Percentiles rank a stretch among this genome's conserved stretches.
These are phyloP conservation scores for Calcarius lapponicus DNA, from an alignment of 2,797 vertebrate species.

Conservation along the genomic window DNA sequence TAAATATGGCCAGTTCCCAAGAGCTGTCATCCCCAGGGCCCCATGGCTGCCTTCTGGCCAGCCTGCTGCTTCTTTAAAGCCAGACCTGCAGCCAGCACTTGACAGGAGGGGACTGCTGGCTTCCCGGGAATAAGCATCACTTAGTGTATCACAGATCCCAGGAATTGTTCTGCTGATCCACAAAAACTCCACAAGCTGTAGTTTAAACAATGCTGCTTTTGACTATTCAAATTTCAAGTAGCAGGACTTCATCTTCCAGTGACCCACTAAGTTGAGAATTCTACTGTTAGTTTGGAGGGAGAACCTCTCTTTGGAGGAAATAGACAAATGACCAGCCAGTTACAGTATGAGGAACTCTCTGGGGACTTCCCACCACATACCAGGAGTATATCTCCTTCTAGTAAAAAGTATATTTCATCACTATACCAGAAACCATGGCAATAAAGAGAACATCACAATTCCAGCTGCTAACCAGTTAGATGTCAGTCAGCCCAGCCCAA, in stretches of 20 bases:
- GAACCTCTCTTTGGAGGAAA: constrained; percentile 13
- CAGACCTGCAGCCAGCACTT: neutral
- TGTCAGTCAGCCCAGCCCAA: neutral
- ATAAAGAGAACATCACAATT: neutral
- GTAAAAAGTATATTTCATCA: neutral
- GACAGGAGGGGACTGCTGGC: neutral
- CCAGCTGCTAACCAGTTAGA: neutral
- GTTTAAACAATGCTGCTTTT: neutral
- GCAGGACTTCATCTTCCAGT: neutral
- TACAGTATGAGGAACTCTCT: neutral
- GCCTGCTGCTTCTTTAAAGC: neutral
- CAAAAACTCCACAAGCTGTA: neutral
- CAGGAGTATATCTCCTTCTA: neutral
- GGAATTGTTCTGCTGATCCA: neutral
- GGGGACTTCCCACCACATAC: neutral
- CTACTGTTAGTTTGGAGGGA: constrained; percentile 25
- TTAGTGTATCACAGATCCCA: neutral
- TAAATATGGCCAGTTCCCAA: neutral
- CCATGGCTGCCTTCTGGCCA: neutral
- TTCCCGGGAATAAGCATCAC: neutral
- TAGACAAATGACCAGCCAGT: neutral
- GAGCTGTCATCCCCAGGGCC: neutral
- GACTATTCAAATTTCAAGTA: neutral
- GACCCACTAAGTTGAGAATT: neutral
- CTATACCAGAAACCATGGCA: neutral